phyloP scores from a whole-genome alignment of 64 coral and sea anemone species.

The Dendrophyllia cribrosa region DNA sequence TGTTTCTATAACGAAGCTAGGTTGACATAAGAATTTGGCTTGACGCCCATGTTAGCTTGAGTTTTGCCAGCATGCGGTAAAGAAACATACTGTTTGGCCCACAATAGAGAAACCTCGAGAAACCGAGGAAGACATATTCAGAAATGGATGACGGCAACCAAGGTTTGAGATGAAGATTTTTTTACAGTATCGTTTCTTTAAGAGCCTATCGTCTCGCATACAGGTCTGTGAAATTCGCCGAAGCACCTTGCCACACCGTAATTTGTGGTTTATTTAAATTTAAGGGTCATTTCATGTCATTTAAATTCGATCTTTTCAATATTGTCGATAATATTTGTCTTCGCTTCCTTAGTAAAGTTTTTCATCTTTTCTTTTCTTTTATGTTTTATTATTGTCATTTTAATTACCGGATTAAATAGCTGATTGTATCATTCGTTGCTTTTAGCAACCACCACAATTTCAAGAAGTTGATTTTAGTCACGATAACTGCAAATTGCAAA shows the following conservation, averaged over 20 bases:
- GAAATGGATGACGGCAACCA: not conserved
- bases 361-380: not conserved
- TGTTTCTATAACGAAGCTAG: too few species aligned
- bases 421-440: constrained; percentile 32
- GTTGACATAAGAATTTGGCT: not conserved
- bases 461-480: not conserved
- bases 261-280: not conserved
- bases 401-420: constrained; percentile 42
- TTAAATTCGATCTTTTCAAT: not conserved
- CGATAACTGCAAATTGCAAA: not conserved
- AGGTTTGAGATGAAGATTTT: not conserved
- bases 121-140: not conserved
- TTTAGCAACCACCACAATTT: constrained; percentile 24
- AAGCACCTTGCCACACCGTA: not conserved
- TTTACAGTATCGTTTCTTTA: not conserved
- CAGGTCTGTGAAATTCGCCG: not conserved
- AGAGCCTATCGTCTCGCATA: not conserved
- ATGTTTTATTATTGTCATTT: not conserved
- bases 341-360: not conserved
- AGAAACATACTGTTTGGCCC: not conserved
- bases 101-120: not conserved
- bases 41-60: not conserved
- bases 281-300: not conserved
- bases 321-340: not conserved
- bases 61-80: not conserved